Conservation (phyloP, 2,888 invertebrate genomes). For the Erebia palarica region DNA sequence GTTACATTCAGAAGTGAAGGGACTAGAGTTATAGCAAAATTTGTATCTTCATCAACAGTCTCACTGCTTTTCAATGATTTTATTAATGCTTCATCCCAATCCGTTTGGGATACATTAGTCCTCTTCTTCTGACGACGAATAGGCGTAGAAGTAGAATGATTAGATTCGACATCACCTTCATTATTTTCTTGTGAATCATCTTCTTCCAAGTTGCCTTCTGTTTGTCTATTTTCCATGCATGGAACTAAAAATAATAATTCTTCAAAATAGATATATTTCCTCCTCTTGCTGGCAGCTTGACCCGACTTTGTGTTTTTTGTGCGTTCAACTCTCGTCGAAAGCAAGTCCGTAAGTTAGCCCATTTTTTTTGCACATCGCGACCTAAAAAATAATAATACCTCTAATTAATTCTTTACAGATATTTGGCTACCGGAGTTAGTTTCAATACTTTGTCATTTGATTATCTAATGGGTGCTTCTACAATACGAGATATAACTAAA, state of each 20-base stretch:
- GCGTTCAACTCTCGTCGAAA: conserved; percentile 40
- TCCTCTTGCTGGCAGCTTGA: conserved; percentile 41
- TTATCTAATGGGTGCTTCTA: conserved; percentile 45
- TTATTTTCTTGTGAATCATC: conserved; percentile 2
- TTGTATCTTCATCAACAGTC: conserved; percentile 15
- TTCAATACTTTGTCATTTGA: conserved; percentile 46
- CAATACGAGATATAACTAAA: conserved; percentile 46
- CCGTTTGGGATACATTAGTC: background rate
- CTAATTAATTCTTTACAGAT: conserved; percentile 1
- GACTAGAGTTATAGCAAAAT: conserved; percentile 20
- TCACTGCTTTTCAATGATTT: conserved; percentile 7
- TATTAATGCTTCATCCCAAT: conserved; percentile 10
- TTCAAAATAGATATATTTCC: conserved; percentile 43
- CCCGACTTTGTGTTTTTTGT: conserved; percentile 43
- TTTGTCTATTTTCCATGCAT: conserved; percentile 37
- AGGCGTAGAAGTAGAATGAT: conserved; percentile 8
- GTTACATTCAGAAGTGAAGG: conserved; percentile 14
- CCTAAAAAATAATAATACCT: conserved; percentile 3
- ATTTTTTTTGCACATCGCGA: conserved; percentile 10
- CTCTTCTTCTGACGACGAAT: conserved; percentile 9
- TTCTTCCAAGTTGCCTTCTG: conserved; percentile 28
- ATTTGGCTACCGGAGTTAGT: conserved; percentile 41
- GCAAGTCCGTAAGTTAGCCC: conserved; percentile 27
- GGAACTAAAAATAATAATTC: conserved; percentile 42
- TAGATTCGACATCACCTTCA: conserved; percentile 9